Base-by-base conservation (phyloP, 2,888 invertebrate genomes). In the Pherbina coryleti region DNA sequence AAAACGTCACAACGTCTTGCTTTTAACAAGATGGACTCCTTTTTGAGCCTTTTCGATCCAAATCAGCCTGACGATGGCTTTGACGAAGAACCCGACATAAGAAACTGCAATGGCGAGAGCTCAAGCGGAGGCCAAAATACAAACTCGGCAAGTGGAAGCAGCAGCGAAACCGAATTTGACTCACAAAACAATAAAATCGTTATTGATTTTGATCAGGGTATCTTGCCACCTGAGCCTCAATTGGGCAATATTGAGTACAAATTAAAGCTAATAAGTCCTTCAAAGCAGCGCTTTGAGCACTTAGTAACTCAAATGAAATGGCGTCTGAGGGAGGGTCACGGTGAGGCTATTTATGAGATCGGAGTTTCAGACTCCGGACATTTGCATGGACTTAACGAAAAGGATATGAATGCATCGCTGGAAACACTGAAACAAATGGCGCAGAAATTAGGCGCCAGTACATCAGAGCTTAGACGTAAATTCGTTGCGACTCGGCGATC, bases 231-330 rank as follows among this genome's bases (percentile, higher is more conserved):
- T 0, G 97, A 98, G 88, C 96, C 97, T 0, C 95, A 98, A 87
- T 93, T 97, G 85, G 98, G 98, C 9, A 98, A 98, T 89, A 94
- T 98, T 44, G 98, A 98, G 90, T 98, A 98, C 90, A 98, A 99
- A 91, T 90, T 99, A 78, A 98, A 98, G 86, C 91, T 99, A 77
- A 95, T 98, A 8, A 96, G 95, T 89, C 97, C 98, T 0, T 95
- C 97, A 28, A 95, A 95, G 87, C 94, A 95, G 84, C 92, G 99
- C 79, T 95, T 98, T 86, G 97, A 99, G 89, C 99, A 99, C 90
- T 91, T 99, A 44, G 97, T 99, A 25, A 99, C 99, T 0, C 99
- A 99, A 94, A 93, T 99, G 93, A 99, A 99, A 91, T 99, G 99
- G 99, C 93, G 99, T 0, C 92, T 99, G 11, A 93, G 97, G 0